Evolutionary conservation across 35 echinoderm and acorn worm species (phyloP), one percentile per base, ranked within the genome.

Genomic region (Ophiothrix spiculata): DNA sequence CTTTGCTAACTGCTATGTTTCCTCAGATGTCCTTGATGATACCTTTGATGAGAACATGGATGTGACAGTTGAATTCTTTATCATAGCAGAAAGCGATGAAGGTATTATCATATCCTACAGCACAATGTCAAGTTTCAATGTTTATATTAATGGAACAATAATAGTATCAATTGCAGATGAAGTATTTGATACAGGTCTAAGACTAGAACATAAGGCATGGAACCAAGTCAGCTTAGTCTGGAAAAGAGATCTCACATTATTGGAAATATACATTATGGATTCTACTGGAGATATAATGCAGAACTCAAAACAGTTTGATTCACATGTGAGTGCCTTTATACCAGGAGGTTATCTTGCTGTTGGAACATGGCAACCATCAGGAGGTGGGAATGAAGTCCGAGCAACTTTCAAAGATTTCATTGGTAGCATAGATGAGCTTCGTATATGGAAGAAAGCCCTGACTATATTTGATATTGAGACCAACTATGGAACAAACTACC

Each of bases 91-190:
- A 31, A 39, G 37, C 33, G 69, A 80, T 36, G 32, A 89, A 40
- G 94, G 94, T 54, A 78, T 97, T 15, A 83, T 97, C 31, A 31
- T 97, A 21, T 92, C 94, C 8, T 97, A 85, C 77, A 84, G 90
- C 35, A 78, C 82, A 17, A 79, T 77, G 64, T 40, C 78, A 83
- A 56, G 81, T 40, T 89, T 92, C 74, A 92, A 86, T 39, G 16
- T 97, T 13, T 86, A 49, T 34, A 63, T 88, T 39, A 64, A 92
- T 40, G 79, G 33, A 37, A 92, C 94, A 39, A n/a, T 97, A 31
- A 82, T 8, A 31, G 32, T 97, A 25, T 32, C 63, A 31, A 83
- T 97, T 36, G 94, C 40, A 28, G 25, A 28, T 42, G 76, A 84
- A 37, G 31, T 29, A 3, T 86, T 91, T 77, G 90, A 97, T 80